A percentile compares a stretch with the other conserved stretches of the same genome.
phyloP scores from a whole-genome alignment of 2,888 invertebrate species.

The Julus scandinavius region DNA sequence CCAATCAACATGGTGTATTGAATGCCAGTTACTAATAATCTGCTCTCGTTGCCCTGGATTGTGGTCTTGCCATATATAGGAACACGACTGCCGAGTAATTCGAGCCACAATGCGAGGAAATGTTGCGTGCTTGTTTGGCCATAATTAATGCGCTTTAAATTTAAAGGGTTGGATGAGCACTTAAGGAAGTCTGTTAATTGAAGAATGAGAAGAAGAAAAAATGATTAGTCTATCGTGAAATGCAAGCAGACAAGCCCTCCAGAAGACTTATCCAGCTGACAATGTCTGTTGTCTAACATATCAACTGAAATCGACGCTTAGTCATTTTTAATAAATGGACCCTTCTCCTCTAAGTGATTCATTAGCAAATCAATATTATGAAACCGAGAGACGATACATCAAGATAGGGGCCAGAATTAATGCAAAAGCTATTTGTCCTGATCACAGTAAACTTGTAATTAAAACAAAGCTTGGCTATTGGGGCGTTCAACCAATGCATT shows the following conservation, averaged over 20 bases:
- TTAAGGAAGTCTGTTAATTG: slow-evolving; percentile 35
- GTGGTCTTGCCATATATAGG: neutral
- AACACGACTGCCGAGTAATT: neutral
- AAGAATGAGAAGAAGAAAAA: slow-evolving; percentile 31
- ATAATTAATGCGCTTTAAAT: slow-evolving; percentile 7
- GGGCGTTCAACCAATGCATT: neutral
- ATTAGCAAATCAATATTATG: slow-evolving; percentile 29
- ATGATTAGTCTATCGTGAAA: slow-evolving; percentile 45
- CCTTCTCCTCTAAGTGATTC: slow-evolving; percentile 2
- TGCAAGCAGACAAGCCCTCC: neutral
- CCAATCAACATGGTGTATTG: slow-evolving; percentile 39
- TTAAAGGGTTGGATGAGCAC: slow-evolving; percentile 22
- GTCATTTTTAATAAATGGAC: slow-evolving; percentile 45
- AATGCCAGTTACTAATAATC: slow-evolving; percentile 39
- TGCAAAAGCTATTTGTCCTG: neutral
- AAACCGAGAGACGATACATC: neutral
- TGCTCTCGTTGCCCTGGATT: slow-evolving; percentile 3
- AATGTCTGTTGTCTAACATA: slow-evolving; percentile 31
- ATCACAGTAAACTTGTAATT: neutral
- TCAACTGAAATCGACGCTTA: slow-evolving; percentile 36
- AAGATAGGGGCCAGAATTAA: neutral
- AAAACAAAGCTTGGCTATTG: neutral
- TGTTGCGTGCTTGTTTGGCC: slow-evolving; percentile 22
- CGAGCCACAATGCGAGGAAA: slow-evolving; percentile 1
- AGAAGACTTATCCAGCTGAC: neutral